phyloP scores from a whole-genome alignment of 2,888 invertebrate species.

The Cantharis lateralis region DNA sequence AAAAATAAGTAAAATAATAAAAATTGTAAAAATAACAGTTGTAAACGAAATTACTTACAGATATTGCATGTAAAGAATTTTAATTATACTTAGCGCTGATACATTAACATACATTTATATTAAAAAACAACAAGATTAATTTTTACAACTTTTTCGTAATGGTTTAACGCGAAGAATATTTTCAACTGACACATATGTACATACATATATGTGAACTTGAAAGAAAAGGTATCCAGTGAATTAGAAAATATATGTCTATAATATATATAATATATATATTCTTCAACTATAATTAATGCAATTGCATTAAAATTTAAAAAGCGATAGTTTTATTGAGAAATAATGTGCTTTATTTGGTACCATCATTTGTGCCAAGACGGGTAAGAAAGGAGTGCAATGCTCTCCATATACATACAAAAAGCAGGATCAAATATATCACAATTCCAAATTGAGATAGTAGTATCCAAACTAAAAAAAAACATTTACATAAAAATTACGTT shows the following conservation, averaged over 20 bases:
- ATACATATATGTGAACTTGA: conserved; percentile 48
- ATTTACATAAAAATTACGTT: conserved; percentile 11
- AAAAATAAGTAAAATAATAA: background rate
- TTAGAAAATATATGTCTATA: conserved; percentile 48
- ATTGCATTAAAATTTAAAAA: conserved; percentile 43
- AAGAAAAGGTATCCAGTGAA: conserved; percentile 48
- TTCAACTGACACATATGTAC: conserved; percentile 46
- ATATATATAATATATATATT: conserved; percentile 2
- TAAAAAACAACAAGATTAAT: conserved; percentile 54
- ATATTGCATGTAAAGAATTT: conserved; percentile 42
- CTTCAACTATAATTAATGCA: conserved; percentile 46
- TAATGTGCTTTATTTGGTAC: conserved; percentile 41
- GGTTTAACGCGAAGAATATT: conserved; percentile 48
- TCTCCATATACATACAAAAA: conserved; percentile 39
- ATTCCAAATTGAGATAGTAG: conserved; percentile 38
- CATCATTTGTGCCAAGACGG: conserved; percentile 48
- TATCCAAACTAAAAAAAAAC: conserved; percentile 24
- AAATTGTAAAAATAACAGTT: conserved; percentile 8
- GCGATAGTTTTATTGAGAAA: conserved; percentile 40
- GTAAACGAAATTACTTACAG: conserved; percentile 23
- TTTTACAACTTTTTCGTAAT: conserved; percentile 49
- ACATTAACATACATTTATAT: conserved; percentile 55
- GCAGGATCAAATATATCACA: conserved; percentile 43
- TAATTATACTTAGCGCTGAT: conserved; percentile 53
- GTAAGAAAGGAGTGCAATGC: conserved; percentile 46